These are phyloP conservation scores for fruit fly (Drosophila melanogaster) DNA, from an alignment of 1,140 invertebrate species.

Conservation along the genomic window DNA sequence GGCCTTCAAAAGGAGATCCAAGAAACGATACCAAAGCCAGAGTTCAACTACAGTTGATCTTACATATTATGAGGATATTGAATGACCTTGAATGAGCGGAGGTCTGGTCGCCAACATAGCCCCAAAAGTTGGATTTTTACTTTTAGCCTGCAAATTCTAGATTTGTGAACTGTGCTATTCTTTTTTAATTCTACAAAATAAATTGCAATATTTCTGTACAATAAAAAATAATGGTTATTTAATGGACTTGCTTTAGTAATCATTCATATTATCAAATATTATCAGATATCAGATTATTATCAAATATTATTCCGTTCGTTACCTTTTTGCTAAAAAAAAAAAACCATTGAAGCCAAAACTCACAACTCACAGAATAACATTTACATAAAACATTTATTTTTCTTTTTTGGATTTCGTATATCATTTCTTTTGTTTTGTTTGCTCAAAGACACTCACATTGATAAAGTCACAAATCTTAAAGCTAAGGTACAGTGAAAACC, in stretches of 20 bases:
- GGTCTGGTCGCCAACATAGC: slow-evolving; percentile 34
- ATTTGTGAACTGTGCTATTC: slow-evolving; percentile 81
- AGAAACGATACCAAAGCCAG: slow-evolving; percentile 23
- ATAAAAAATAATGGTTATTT: slow-evolving; percentile 19
- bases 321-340: too few relatives aligned
- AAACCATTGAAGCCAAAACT: not conserved
- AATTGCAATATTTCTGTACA: slow-evolving; percentile 78
- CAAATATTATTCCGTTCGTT: too few relatives aligned
- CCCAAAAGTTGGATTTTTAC: slow-evolving; percentile 51
- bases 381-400: slow-evolving; percentile 82
- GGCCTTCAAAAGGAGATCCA: slow-evolving; percentile 29
- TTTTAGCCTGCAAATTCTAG: slow-evolving; percentile 79
- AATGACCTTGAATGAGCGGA: slow-evolving; percentile 5
- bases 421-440: slow-evolving; percentile 41
- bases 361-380: slow-evolving; percentile 50
- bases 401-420: slow-evolving; percentile 48
- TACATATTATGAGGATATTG: slow-evolving; percentile 12
- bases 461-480: slow-evolving; percentile 57
- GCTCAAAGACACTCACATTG: slow-evolving; percentile 77
- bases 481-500: slow-evolving; percentile 35
- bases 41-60: slow-evolving; percentile 10
- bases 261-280: too few relatives aligned
- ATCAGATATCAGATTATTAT: too few relatives aligned
- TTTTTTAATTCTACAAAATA: slow-evolving; percentile 77
- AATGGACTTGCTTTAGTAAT: too few relatives aligned